A percentile compares a stretch with the other conserved stretches of the same genome.
Evolutionary conservation across 2,797 vertebrate genomes (phyloP).

Genomic region (Dermochelys coriacea): DNA sequence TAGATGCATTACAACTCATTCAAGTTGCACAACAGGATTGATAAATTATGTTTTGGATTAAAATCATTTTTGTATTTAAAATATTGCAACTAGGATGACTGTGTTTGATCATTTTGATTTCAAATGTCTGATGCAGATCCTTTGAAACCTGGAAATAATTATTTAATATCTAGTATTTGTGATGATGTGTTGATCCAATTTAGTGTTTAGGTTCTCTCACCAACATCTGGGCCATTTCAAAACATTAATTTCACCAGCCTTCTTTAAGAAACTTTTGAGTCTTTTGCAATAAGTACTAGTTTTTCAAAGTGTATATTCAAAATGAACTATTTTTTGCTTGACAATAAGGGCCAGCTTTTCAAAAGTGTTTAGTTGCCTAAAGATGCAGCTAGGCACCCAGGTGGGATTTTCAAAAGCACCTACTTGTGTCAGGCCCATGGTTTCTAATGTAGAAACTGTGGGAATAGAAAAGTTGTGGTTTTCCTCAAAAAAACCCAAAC

Average conservation of each 20-base stretch:
- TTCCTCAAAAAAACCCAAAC: background rate
- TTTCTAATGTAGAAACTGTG: background rate
- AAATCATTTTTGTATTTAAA: constrained; percentile 30
- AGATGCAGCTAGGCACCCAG: background rate
- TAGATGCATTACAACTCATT: constrained; percentile 69
- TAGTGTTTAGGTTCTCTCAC: background rate
- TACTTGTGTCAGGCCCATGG: background rate
- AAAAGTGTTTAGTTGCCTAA: background rate
- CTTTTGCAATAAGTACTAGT: background rate
- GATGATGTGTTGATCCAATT: constrained; percentile 19
- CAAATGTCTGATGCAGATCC: background rate
- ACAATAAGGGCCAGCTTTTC: background rate
- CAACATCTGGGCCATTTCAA: background rate
- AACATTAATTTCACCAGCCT: background rate
- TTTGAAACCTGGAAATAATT: background rate
- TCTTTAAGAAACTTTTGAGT: background rate
- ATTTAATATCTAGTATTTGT: background rate
- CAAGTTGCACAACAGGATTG: constrained; percentile 68
- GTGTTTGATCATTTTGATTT: background rate
- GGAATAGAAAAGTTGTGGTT: background rate
- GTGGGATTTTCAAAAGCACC: background rate
- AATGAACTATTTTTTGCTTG: background rate
- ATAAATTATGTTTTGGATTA: constrained; percentile 61
- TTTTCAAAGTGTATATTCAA: background rate
- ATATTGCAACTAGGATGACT: background rate